These are phyloP conservation scores for Furnarius figulus DNA, from an alignment of 2,113 vertebrate species.

Conservation along the genomic window DNA sequence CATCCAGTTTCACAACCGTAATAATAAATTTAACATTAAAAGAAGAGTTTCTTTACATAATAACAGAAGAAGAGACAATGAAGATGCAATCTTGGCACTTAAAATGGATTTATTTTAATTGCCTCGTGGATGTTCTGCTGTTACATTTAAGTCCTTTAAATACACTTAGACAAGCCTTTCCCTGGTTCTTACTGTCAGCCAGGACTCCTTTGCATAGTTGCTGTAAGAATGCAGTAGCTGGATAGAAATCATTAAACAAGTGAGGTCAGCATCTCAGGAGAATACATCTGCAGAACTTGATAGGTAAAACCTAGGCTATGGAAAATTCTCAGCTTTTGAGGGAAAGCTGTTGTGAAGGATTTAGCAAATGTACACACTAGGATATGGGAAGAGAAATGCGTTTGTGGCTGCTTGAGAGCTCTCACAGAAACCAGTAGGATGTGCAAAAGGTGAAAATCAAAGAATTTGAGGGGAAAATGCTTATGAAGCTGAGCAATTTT, in stretches of 20 bases:
- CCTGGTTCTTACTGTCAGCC: not conserved
- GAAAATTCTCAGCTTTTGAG: constrained; percentile 18
- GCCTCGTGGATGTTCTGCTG: not conserved
- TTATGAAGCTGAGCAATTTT: not conserved
- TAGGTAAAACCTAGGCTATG: not conserved
- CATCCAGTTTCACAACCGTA: not conserved
- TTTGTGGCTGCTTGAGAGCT: not conserved
- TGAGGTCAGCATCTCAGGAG: constrained; percentile 30
- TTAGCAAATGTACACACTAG: not conserved
- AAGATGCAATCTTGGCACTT: not conserved
- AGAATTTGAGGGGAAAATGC: not conserved
- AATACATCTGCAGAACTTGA: not conserved
- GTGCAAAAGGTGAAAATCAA: not conserved
- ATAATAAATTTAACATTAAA: not conserved
- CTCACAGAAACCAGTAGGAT: not conserved
- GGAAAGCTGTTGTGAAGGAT: not conserved
- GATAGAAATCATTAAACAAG: not conserved
- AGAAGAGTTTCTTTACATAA: not conserved
- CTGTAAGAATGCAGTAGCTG: constrained; percentile 1
- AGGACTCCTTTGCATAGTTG: not conserved
- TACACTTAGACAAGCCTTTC: not conserved
- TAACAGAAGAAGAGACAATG: not conserved
- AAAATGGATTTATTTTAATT: not conserved
- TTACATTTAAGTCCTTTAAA: not conserved
- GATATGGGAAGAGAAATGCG: not conserved